phyloP scores from a whole-genome alignment of 2,888 invertebrate species.

The Aphidius colemani region DNA sequence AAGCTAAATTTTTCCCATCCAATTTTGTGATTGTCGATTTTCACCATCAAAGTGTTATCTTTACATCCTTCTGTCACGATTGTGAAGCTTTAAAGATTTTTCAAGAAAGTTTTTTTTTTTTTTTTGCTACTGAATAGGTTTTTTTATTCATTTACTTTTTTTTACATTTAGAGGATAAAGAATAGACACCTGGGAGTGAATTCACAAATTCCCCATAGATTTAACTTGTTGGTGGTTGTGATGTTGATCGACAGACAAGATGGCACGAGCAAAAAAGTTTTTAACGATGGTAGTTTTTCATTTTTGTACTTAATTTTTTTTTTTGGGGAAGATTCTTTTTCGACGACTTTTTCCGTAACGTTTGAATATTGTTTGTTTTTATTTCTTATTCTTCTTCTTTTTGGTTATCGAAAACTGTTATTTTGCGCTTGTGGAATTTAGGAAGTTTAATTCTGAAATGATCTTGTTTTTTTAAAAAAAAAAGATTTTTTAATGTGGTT shows the following conservation, averaged over 20 bases:
- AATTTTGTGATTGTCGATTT: conserved; percentile 9
- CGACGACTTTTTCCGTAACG: background rate
- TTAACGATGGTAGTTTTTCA: conserved; percentile 10
- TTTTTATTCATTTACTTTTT: background rate
- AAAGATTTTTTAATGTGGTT: background rate
- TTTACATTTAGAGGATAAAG: conserved; percentile 2
- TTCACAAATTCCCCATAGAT: conserved; percentile 2
- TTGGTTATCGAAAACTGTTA: background rate
- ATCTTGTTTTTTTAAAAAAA: background rate
- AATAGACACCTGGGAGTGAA: conserved; percentile 19
- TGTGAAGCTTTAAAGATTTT: background rate
- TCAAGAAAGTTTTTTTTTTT: background rate
- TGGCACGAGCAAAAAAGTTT: conserved; percentile 15
- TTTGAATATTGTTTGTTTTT: conserved; percentile 8
- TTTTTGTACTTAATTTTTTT: background rate
- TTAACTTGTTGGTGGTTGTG: conserved; percentile 7
- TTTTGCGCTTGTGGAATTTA: background rate
- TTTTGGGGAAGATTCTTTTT: background rate
- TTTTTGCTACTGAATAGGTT: background rate
- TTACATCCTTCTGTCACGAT: background rate
- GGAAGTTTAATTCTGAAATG: background rate
- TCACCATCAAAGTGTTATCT: background rate
- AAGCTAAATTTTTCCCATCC: background rate
- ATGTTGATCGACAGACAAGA: conserved; percentile 15
- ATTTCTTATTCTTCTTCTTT: background rate